Percentiles rank a stretch among this genome's conserved stretches.
These are phyloP conservation scores for Hestina assimilis DNA, from an alignment of 1,140 invertebrate species.

Conservation along the genomic window DNA sequence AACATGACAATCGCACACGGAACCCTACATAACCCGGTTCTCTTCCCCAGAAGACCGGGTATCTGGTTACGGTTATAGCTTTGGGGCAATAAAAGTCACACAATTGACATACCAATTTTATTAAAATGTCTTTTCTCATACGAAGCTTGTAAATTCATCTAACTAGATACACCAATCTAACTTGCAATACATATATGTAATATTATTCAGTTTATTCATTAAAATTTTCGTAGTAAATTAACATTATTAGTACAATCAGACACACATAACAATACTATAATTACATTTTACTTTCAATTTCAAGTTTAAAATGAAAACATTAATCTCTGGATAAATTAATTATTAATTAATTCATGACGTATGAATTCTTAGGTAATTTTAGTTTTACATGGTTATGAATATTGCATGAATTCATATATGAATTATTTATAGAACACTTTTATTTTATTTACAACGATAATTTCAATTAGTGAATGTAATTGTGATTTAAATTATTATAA, in stretches of 20 bases:
- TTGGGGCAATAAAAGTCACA: constrained; percentile 30
- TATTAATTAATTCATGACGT: not conserved
- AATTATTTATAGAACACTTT: not conserved
- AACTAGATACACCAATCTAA: constrained; percentile 40
- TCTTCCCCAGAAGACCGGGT: too few relatives aligned
- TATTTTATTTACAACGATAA: not conserved
- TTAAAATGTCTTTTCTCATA: constrained; percentile 71
- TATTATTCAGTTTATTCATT: not conserved
- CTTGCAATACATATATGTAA: constrained; percentile 18
- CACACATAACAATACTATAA: too few relatives aligned
- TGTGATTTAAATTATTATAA: constrained; percentile 8
- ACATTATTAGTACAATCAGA: not conserved
- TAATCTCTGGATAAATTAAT: not conserved
- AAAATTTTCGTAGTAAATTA: not conserved
- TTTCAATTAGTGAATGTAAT: not conserved
- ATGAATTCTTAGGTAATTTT: not conserved
- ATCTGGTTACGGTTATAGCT: too few relatives aligned
- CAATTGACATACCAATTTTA: constrained; percentile 68
- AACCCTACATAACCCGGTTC: too few relatives aligned
- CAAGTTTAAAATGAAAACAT: not conserved
- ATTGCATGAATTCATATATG: not conserved
- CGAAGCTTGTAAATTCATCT: constrained; percentile 70
- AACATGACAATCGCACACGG: too few relatives aligned
- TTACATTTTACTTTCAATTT: too few relatives aligned
- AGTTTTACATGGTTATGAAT: not conserved